Evolutionary conservation across 2,113 vertebrate species (phyloP).

Genomic region (Acrocephalus kingi): DNA sequence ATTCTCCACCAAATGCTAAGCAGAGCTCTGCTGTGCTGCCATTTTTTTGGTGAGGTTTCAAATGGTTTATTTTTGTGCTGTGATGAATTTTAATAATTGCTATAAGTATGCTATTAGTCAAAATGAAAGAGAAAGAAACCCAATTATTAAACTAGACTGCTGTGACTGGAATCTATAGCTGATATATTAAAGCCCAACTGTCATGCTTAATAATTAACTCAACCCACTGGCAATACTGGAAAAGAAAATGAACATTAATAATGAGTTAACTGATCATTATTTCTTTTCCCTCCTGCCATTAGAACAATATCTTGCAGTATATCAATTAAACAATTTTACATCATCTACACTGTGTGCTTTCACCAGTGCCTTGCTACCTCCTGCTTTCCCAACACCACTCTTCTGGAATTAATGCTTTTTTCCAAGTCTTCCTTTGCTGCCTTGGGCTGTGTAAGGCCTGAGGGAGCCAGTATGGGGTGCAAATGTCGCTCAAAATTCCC

Average conservation of each 20-base stretch:
- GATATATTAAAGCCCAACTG: conserved; percentile 58
- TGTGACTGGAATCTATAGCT: conserved; percentile 67
- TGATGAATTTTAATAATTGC: conserved; percentile 66
- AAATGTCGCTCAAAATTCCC: background rate
- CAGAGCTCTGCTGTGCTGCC: background rate
- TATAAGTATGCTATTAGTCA: conserved; percentile 64
- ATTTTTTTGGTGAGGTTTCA: conserved; percentile 30
- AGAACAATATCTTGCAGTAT: conserved; percentile 21
- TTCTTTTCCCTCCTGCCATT: conserved; percentile 7
- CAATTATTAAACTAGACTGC: conserved; percentile 70
- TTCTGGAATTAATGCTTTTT: background rate
- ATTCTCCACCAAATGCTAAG: background rate
- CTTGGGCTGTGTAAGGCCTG: background rate
- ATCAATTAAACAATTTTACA: conserved; percentile 31
- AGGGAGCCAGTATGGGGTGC: background rate
- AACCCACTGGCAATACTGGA: conserved; percentile 20
- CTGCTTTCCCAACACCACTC: background rate
- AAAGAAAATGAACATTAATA: conserved; percentile 65
- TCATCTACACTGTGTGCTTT: background rate
- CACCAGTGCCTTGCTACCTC: background rate
- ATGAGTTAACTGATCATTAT: conserved; percentile 53
- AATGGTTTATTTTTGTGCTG: conserved; percentile 12
- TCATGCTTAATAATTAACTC: conserved; percentile 68
- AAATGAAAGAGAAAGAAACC: conserved; percentile 62
- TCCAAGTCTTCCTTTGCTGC: background rate